A percentile compares a stretch with the other conserved stretches of the same genome.
These are phyloP conservation scores for Micropterix aruncella DNA, from an alignment of 2,888 invertebrate species.

Conservation along the genomic window DNA sequence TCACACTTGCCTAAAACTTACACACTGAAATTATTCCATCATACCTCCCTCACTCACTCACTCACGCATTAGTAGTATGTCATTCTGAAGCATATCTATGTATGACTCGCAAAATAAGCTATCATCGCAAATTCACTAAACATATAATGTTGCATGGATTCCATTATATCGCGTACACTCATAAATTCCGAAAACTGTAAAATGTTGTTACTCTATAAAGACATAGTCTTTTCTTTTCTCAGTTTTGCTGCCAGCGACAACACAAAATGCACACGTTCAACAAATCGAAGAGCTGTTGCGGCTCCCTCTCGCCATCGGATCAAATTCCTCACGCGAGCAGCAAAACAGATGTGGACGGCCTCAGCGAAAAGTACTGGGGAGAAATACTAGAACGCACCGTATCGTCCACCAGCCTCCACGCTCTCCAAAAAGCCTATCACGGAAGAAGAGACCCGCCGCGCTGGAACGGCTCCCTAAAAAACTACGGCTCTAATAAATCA, in stretches of 20 bases:
- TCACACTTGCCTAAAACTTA: too few relatives aligned
- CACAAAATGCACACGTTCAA: slow-evolving; percentile 30
- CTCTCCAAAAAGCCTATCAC: slow-evolving; percentile 42
- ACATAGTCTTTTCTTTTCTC: slow-evolving; percentile 7
- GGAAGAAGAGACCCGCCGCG: slow-evolving; percentile 20
- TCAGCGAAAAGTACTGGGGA: slow-evolving; percentile 60
- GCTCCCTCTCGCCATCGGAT: slow-evolving; percentile 33
- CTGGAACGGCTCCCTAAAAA: slow-evolving; percentile 35
- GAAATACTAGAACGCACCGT: slow-evolving; percentile 68
- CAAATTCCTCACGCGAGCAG: slow-evolving; percentile 23
- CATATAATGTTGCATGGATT: too few relatives aligned
- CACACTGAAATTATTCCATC: too few relatives aligned
- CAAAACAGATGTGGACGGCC: slow-evolving; percentile 48
- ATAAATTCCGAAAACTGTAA: too few relatives aligned
- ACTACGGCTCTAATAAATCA: slow-evolving; percentile 22
- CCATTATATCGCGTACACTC: too few relatives aligned
- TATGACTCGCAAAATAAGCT: too few relatives aligned
- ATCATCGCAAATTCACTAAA: too few relatives aligned
- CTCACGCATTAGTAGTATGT: too few relatives aligned
- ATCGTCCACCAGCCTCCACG: slow-evolving; percentile 60
- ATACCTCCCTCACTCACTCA: too few relatives aligned
- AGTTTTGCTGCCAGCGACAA: slow-evolving; percentile 32
- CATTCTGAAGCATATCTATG: too few relatives aligned
- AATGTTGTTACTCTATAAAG: too few relatives aligned
- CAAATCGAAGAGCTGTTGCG: slow-evolving; percentile 33